Evolutionary conservation across 2,797 vertebrate genomes (phyloP).

Genomic region (Ara ararauna): DNA sequence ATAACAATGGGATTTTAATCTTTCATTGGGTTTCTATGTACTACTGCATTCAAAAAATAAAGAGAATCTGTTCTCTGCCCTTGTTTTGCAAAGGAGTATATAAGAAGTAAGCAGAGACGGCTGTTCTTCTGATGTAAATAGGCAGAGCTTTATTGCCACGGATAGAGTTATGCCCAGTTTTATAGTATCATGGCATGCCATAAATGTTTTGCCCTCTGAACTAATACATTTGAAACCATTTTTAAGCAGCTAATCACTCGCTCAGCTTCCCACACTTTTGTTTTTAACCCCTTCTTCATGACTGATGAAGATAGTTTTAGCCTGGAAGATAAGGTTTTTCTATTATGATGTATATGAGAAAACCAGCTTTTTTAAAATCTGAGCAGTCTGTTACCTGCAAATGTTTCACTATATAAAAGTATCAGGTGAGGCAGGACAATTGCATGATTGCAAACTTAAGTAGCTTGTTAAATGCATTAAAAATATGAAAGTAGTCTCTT

Average conservation of each 20-base stretch:
- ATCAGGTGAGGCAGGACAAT: constrained; percentile 44
- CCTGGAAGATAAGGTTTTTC: constrained; percentile 31
- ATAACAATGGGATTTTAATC: neutral
- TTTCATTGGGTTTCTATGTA: neutral
- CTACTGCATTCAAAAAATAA: neutral
- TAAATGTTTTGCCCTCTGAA: constrained; percentile 31
- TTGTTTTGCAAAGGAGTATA: constrained; percentile 9
- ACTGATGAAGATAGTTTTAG: neutral
- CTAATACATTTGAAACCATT: constrained; percentile 10
- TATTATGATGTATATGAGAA: neutral
- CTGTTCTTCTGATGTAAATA: constrained; percentile 21
- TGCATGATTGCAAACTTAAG: constrained; percentile 13
- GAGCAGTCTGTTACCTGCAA: neutral
- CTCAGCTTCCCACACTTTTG: neutral
- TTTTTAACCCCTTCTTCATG: neutral
- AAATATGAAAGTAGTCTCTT: constrained; percentile 36
- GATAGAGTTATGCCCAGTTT: constrained; percentile 1
- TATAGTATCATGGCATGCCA: neutral
- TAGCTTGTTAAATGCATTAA: constrained; percentile 40
- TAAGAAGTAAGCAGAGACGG: neutral
- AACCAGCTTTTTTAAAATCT: constrained; percentile 27
- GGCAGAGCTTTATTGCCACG: neutral
- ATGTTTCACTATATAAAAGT: constrained; percentile 13
- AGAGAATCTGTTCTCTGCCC: neutral
- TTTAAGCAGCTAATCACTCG: constrained; percentile 20